phyloP scores from a whole-genome alignment of 1,140 invertebrate genomes.

The Pseudomyrmex sp. region DNA sequence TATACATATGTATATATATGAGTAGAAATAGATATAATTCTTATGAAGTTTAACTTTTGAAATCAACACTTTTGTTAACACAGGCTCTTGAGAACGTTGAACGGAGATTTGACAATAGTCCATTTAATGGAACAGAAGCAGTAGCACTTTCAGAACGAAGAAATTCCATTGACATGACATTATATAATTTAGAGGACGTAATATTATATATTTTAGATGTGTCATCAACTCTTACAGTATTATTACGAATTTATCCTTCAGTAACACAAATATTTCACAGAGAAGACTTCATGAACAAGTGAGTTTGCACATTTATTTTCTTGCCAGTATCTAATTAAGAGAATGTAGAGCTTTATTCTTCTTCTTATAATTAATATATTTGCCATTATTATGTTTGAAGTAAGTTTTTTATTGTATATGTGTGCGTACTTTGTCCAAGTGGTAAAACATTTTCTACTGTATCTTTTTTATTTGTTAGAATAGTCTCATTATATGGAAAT shows the following conservation, averaged over 20 bases:
- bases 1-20: background rate
- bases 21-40: background rate
- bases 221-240: conserved; percentile 88
- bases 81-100: conserved; percentile 78
- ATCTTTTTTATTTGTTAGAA: conserved; percentile 83
- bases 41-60: background rate
- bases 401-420: conserved; percentile 52
- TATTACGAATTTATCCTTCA: conserved; percentile 87
- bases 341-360: conserved; percentile 6
- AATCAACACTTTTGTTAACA: conserved; percentile 22
- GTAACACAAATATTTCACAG: conserved; percentile 84
- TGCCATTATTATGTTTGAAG: too few species aligned
- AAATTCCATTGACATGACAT: conserved; percentile 79
- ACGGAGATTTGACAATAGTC: conserved; percentile 72
- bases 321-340: conserved; percentile 2
- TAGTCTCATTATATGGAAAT: conserved; percentile 88
- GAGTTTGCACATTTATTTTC: conserved; percentile 66
- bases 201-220: conserved; percentile 90
- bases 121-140: conserved; percentile 79
- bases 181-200: conserved; percentile 88
- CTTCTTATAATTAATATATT: conserved; percentile 38
- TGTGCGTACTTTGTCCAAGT: background rate
- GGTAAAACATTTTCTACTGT: background rate
- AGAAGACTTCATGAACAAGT: conserved; percentile 87
- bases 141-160: conserved; percentile 83